A percentile compares a stretch with the other conserved stretches of the same genome.
Conservation (phyloP, 2,113 vertebrate species). For the Carassius gibelio region DNA sequence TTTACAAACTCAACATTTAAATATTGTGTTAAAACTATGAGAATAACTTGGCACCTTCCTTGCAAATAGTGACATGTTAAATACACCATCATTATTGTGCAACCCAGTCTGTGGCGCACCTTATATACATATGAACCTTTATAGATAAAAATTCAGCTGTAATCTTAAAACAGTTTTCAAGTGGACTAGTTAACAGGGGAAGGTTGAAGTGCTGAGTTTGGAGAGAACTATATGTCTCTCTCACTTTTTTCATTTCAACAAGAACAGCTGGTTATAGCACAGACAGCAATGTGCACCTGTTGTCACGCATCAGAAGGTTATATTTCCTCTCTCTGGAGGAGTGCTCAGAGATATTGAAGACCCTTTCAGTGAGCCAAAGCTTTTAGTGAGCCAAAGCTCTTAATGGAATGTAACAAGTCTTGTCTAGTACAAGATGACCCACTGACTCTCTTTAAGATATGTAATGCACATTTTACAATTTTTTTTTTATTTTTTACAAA, state of each 20-base stretch:
- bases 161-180: constrained; percentile 43
- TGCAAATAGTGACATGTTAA: background rate
- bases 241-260: constrained; percentile 33
- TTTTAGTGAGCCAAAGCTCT: constrained; percentile 26
- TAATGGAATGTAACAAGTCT: constrained; percentile 46
- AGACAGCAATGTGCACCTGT: constrained; percentile 57
- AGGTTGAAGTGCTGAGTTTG: constrained; percentile 20
- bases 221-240: constrained; percentile 18
- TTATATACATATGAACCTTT: background rate
- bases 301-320: constrained; percentile 52
- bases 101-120: background rate
- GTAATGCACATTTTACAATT: too few species aligned
- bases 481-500: background rate
- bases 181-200: constrained; percentile 38
- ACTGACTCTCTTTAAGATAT: background rate
- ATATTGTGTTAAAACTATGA: background rate
- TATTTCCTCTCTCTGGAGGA: constrained; percentile 50
- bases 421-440: background rate
- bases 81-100: background rate
- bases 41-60: background rate
- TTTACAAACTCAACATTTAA: background rate
- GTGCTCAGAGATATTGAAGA: constrained; percentile 26
- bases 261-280: constrained; percentile 58
- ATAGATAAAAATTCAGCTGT: constrained; percentile 19
- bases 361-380: background rate